Conservation (phyloP, 2,797 vertebrate species). For the Sarcoramphus papa region DNA sequence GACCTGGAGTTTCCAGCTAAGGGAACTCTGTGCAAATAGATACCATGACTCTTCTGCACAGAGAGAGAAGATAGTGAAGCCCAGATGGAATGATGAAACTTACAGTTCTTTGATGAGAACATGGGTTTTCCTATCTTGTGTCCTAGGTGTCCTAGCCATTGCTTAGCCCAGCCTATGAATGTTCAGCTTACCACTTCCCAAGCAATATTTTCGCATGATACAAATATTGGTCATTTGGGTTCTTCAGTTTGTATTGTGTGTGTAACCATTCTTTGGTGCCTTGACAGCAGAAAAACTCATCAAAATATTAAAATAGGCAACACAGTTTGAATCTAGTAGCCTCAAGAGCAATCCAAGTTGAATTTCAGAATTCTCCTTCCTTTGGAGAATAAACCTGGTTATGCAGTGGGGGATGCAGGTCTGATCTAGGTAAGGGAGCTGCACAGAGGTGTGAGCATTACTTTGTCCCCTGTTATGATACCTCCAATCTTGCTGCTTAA, state of each 20-base stretch:
- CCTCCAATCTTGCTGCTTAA: background rate
- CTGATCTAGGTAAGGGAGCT: background rate
- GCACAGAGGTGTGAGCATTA: background rate
- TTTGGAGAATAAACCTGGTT: background rate
- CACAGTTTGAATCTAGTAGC: background rate
- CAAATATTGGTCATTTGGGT: background rate
- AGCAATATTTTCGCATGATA: background rate
- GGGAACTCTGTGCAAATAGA: background rate
- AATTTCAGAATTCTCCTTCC: background rate
- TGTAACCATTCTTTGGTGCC: background rate
- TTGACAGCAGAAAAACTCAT: background rate
- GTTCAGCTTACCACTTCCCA: background rate
- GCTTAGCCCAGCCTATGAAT: background rate
- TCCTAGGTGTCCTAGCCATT: background rate
- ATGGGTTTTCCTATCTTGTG: background rate
- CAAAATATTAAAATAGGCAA: background rate
- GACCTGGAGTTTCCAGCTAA: background rate
- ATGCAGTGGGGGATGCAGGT: background rate
- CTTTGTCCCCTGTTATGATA: background rate
- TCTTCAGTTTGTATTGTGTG: background rate
- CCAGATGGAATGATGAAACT: background rate
- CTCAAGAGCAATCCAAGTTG: background rate
- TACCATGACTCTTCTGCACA: background rate
- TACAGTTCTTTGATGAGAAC: background rate
- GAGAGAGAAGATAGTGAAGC: background rate